phyloP scores from a whole-genome alignment of 2,888 invertebrate genomes.

The Punctoribates punctum region DNA sequence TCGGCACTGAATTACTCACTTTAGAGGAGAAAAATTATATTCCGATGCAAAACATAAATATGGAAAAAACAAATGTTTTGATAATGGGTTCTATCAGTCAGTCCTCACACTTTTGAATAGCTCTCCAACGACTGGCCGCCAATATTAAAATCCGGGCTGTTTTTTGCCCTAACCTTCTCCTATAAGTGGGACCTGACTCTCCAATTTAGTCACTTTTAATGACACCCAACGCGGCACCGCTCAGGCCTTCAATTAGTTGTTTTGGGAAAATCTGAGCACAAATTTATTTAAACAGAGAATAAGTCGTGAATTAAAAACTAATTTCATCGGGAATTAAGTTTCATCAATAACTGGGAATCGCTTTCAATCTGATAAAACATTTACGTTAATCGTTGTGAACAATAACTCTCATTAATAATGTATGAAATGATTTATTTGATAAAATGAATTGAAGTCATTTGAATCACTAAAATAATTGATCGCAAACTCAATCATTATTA shows the following conservation, averaged over 20 bases:
- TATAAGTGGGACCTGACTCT: not conserved
- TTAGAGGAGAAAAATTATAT: not conserved
- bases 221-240: not conserved
- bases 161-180: not conserved
- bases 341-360: conserved; percentile 6
- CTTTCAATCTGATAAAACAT: conserved; percentile 1
- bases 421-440: conserved; percentile 14
- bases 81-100: not conserved
- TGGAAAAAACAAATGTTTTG: not conserved
- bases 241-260: conserved; percentile 16
- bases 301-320: not conserved
- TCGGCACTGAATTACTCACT: not conserved
- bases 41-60: not conserved
- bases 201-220: conserved; percentile 3
- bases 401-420: conserved; percentile 6
- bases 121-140: not conserved
- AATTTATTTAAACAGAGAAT: not conserved
- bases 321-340: not conserved
- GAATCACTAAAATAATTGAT: not conserved
- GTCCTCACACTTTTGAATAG: not conserved
- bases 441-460: not conserved
- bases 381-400: not conserved
- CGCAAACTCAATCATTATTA: not conserved
- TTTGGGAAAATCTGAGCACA: not conserved
- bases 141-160: not conserved